phyloP scores from a whole-genome alignment of 2,113 vertebrate genomes.

The Rhodinocichla rosea region DNA sequence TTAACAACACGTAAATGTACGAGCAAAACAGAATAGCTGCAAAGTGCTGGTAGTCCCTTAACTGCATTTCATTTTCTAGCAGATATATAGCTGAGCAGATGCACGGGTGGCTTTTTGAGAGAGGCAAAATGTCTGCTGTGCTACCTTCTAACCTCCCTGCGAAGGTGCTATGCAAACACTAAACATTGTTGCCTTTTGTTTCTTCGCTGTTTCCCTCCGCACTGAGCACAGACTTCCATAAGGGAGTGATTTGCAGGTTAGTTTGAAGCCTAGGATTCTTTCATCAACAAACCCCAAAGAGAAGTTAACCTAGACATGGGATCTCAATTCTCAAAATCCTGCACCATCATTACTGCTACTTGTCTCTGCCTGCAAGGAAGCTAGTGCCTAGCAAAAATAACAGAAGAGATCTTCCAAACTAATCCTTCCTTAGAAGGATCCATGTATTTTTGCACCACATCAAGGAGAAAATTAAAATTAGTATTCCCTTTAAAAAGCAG shows the following conservation, averaged over 20 bases:
- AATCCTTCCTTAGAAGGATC: background rate
- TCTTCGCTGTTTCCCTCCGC: background rate
- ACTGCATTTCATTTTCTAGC: background rate
- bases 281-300: background rate
- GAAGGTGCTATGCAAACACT: background rate
- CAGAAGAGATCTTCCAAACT: background rate
- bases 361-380: background rate
- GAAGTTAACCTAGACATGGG: background rate
- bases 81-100: background rate
- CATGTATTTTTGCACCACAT: background rate
- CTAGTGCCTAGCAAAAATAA: background rate
- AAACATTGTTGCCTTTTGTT: background rate
- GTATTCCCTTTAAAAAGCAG: background rate
- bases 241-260: background rate
- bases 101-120: background rate
- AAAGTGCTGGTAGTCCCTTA: background rate
- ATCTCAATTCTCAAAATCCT: background rate
- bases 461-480: background rate
- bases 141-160: background rate
- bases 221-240: background rate
- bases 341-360: background rate
- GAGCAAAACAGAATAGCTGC: background rate
- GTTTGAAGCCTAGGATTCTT: background rate
- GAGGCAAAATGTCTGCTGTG: background rate
- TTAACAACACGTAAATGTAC: background rate